Evolutionary conservation across 2,797 vertebrate species (phyloP), one percentile per base, ranked within the genome.

Genomic region (Dromococcyx pavoninus): DNA sequence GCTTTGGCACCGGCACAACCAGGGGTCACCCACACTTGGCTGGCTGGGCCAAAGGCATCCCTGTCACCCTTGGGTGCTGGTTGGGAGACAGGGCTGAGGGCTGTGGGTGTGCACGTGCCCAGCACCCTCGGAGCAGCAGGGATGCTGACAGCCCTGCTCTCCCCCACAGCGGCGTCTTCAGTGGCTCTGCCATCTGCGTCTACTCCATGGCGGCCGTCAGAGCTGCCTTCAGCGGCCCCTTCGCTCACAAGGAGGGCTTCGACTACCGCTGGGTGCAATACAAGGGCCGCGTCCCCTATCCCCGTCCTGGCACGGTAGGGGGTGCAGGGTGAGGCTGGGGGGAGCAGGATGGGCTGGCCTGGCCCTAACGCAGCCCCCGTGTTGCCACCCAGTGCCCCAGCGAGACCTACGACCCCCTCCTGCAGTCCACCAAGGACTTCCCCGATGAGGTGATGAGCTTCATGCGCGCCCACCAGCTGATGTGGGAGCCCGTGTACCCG

Each of bases 191-290:
- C 0, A 98, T 99, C 62, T 99, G 98, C 4, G 69, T 98, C 22
- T 99, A 97, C 95, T 98, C 98, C 90, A 98, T 99, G 98, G 98
- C 98, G 3, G 98, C 98, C 0, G 97, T 99, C 84, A 97, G 98
- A 17, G 98, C 98, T 1, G 98, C 98, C 32, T 99, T 99, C 97
- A 98, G 98, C 1, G 98, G 99, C 8, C 98, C 99, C 7, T 99
- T 99, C 5, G 98, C 98, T 1, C 98, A 99, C 64, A 98, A 98
- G 91, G 98, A 99, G 54, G 98, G 98, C 7, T 98, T 98, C 0
- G 98, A 99, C 92, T 98, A 98, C 57, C 98, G 98, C 97, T 99
- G 99, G 99, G 97, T 98, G 7, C 98, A 98, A 95, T 99, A 98
- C 97, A 99, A 98, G 65, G 98, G 98, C 3, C 98, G 97, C 5